These are phyloP conservation scores for Blomia tropicalis DNA, from an alignment of 2,888 invertebrate genomes.

Conservation along the genomic window DNA sequence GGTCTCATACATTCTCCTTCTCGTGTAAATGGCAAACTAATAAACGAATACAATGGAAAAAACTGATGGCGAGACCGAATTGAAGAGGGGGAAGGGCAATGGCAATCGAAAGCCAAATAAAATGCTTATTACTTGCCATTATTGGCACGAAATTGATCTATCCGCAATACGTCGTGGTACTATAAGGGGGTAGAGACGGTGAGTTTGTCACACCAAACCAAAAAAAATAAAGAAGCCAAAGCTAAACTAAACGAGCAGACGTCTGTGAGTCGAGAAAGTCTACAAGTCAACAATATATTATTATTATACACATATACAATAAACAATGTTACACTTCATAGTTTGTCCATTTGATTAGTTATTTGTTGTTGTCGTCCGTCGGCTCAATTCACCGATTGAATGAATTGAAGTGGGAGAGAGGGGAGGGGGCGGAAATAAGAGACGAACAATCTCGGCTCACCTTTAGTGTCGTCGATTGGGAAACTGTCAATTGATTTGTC, in stretches of 20 bases:
- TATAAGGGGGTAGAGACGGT: too few species aligned
- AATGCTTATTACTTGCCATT: conserved; percentile 14
- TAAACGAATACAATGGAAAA: neutral
- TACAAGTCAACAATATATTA: conserved; percentile 1
- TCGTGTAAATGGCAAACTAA: conserved; percentile 3
- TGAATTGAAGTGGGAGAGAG: too few species aligned
- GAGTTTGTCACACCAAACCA: too few species aligned
- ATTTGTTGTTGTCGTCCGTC: too few species aligned
- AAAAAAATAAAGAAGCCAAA: neutral
- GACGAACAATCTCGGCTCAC: too few species aligned
- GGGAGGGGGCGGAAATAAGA: too few species aligned
- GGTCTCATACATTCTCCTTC: neutral
- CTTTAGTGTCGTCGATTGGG: too few species aligned
- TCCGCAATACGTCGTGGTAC: neutral
- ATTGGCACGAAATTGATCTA: conserved; percentile 6
- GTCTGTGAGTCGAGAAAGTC: conserved; percentile 1
- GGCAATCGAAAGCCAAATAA: conserved; percentile 12
- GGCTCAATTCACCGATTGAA: too few species aligned
- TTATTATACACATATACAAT: too few species aligned
- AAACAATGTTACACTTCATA: too few species aligned
- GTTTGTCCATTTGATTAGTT: conserved; percentile 13
- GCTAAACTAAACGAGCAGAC: neutral
- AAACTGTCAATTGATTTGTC: conserved; percentile 15
- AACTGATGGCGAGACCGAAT: too few species aligned
- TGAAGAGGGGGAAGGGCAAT: neutral